A percentile compares a stretch with the other conserved stretches of the same genome.
Conservation (phyloP, 1,140 invertebrate species). For the Lamellibrachia luymesi region DNA sequence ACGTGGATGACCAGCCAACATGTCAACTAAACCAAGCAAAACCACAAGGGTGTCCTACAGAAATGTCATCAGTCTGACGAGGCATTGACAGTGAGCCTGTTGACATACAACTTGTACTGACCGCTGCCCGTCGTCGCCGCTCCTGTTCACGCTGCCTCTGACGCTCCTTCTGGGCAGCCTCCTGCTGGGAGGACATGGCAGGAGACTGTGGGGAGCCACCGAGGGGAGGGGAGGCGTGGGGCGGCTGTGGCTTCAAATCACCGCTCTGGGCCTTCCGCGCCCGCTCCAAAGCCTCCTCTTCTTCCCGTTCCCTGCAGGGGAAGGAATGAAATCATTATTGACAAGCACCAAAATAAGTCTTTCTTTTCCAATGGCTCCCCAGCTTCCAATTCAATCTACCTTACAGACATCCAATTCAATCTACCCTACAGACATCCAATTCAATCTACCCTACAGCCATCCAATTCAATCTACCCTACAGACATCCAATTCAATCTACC, state of each 20-base stretch:
- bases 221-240: background rate
- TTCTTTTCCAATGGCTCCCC: no score
- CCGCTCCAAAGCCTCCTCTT: slow-evolving; percentile 75
- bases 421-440: background rate
- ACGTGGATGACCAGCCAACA: no score
- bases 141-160: slow-evolving; percentile 83
- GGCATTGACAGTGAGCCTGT: no score
- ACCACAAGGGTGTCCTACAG: no score
- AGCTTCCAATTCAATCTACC: background rate
- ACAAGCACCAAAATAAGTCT: background rate
- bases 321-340: background rate
- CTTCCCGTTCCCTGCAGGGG: slow-evolving; percentile 66
- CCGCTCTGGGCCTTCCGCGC: slow-evolving; percentile 12
- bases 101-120: background rate
- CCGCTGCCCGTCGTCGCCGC: slow-evolving; percentile 83
- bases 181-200: slow-evolving; percentile 17
- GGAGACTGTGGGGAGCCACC: background rate
- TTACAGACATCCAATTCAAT: background rate
- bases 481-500: background rate
- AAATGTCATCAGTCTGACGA: no score
- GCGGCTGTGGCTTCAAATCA: background rate
- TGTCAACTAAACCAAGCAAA: no score
- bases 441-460: background rate
- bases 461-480: background rate
- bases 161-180: slow-evolving; percentile 61